Evolutionary conservation across 2,797 vertebrate genomes (phyloP).

Genomic region (Etheostoma perlongum): DNA sequence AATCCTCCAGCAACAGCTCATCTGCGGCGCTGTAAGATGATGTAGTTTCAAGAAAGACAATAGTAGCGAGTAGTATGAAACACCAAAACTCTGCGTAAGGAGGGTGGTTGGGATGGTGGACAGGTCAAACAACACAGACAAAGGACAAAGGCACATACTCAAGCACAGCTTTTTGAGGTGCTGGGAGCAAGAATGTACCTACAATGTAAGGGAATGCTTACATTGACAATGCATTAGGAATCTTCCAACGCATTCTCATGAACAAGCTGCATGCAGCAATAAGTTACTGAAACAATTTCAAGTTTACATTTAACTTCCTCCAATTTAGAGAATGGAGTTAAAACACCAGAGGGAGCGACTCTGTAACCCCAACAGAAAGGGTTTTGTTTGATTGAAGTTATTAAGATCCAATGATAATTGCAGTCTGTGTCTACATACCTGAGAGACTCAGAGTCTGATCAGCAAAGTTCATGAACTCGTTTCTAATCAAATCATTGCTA

Average conservation of each 20-base stretch:
- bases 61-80: no score
- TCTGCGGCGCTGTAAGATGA: no score
- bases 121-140: no score
- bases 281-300: constrained; percentile 1
- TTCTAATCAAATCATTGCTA: background rate
- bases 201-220: background rate
- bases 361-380: background rate
- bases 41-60: no score
- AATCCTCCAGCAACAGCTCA: no score
- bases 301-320: background rate
- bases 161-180: no score
- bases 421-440: constrained; percentile 1
- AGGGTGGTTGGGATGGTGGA: no score
- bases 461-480: background rate
- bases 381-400: constrained; percentile 26
- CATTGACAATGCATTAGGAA: background rate
- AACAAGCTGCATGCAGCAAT: background rate
- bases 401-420: constrained; percentile 29
- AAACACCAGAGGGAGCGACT: constrained; percentile 6
- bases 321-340: background rate
- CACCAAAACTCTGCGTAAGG: no score
- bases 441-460: constrained; percentile 6
- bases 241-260: background rate
- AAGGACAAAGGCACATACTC: no score
- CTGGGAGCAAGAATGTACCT: background rate